phyloP scores from a whole-genome alignment of 2,888 invertebrate genomes.

The Chymomyza amoena region DNA sequence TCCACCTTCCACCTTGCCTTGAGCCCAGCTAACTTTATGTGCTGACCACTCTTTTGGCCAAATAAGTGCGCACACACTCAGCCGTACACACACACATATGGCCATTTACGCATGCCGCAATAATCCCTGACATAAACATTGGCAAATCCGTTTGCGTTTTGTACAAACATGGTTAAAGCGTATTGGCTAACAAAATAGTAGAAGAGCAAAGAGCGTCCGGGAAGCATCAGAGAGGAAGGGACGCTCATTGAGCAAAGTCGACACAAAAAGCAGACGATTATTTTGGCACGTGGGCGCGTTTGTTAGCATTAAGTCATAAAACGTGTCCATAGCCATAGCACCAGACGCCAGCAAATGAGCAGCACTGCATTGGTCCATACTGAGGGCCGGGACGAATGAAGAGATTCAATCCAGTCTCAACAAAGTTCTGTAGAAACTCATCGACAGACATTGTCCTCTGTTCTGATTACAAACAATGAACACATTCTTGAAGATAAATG shows the following conservation, averaged over 20 bases:
- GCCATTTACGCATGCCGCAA: slow-evolving; percentile 70
- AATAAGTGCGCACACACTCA: slow-evolving; percentile 25
- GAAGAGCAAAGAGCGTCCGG: slow-evolving; percentile 27
- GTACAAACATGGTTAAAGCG: slow-evolving; percentile 71
- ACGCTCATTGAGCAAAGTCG: slow-evolving; percentile 49
- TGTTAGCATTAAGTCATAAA: slow-evolving; percentile 74
- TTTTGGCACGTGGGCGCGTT: slow-evolving; percentile 74
- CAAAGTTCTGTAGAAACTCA: not conserved
- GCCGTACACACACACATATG: slow-evolving; percentile 25
- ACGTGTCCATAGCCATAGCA: slow-evolving; percentile 49
- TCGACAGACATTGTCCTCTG: not conserved
- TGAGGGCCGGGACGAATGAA: not conserved
- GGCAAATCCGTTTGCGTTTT: slow-evolving; percentile 71
- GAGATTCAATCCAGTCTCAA: too few species aligned
- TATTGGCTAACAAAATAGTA: slow-evolving; percentile 67
- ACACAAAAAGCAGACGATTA: slow-evolving; percentile 71
- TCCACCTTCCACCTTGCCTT: slow-evolving; percentile 1
- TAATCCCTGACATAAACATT: slow-evolving; percentile 71
- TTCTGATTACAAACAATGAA: not conserved
- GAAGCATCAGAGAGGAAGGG: slow-evolving; percentile 19
- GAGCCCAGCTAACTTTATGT: slow-evolving; percentile 26
- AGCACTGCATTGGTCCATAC: not conserved
- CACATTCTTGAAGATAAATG: not conserved
- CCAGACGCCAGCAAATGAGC: slow-evolving; percentile 39
- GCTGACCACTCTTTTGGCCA: slow-evolving; percentile 52